Evolutionary conservation across 1,140 invertebrate species (phyloP).

Genomic region (Lutraria rhynchaena): DNA sequence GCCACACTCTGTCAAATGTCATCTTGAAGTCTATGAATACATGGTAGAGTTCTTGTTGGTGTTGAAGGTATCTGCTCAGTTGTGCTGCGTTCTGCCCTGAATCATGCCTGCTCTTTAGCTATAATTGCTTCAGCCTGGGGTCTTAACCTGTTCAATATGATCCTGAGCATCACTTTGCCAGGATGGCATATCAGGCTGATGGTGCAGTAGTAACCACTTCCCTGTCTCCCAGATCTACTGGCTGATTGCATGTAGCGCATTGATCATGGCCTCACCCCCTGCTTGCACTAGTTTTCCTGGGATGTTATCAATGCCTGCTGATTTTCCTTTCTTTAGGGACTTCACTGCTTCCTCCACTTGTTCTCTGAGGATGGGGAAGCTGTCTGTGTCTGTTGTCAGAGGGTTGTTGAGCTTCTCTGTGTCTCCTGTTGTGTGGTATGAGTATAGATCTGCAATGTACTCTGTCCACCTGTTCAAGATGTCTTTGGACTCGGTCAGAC

Average conservation of each 20-base stretch:
- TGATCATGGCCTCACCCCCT: slow-evolving; percentile 34
- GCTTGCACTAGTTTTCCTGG: slow-evolving; percentile 54
- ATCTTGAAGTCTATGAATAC: slow-evolving; percentile 59
- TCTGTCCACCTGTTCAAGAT: neutral
- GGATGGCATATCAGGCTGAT: slow-evolving; percentile 60
- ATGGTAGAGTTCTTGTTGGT: slow-evolving; percentile 59
- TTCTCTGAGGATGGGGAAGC: neutral
- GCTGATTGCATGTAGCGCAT: slow-evolving; percentile 23
- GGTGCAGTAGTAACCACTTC: slow-evolving; percentile 59
- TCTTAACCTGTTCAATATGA: slow-evolving; percentile 54
- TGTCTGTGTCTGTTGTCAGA: too few relatives aligned
- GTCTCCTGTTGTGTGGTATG: too few relatives aligned
- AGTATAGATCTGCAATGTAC: too few relatives aligned
- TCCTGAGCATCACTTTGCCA: slow-evolving; percentile 60
- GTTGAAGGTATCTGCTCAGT: slow-evolving; percentile 58
- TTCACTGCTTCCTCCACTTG: slow-evolving; percentile 61
- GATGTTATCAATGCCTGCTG: slow-evolving; percentile 61
- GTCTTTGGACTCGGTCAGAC: neutral
- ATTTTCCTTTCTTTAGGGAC: slow-evolving; percentile 60
- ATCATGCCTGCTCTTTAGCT: slow-evolving; percentile 43
- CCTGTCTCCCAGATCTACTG: slow-evolving; percentile 50
- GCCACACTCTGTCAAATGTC: slow-evolving; percentile 60
- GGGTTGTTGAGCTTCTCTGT: too few relatives aligned
- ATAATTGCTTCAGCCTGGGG: slow-evolving; percentile 40
- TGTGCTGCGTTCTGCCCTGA: slow-evolving; percentile 49